phyloP scores from a whole-genome alignment of 2,888 invertebrate genomes.

The Spodoptera littoralis region DNA sequence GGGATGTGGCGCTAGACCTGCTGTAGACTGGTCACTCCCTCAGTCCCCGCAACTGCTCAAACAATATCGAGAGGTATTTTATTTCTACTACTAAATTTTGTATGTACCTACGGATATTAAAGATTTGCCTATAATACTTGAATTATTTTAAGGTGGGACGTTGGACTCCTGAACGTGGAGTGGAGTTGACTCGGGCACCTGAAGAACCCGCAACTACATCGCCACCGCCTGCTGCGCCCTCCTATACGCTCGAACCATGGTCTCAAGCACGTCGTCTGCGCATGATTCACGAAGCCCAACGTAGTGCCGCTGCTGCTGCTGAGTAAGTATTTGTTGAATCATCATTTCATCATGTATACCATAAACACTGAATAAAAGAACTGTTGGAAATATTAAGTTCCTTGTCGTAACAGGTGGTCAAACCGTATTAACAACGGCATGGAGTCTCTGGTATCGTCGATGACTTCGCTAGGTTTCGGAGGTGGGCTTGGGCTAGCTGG shows the following conservation, averaged over 20 bases:
- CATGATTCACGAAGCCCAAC: slow-evolving; percentile 84
- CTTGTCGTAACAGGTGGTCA: slow-evolving; percentile 64
- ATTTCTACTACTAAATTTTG: background rate
- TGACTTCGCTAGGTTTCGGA: slow-evolving; percentile 66
- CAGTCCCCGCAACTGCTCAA: slow-evolving; percentile 82
- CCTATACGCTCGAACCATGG: slow-evolving; percentile 85
- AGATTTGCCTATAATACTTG: too few relatives aligned
- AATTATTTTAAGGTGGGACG: slow-evolving; percentile 73
- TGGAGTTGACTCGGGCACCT: slow-evolving; percentile 76
- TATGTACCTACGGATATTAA: too few relatives aligned
- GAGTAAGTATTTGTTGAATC: slow-evolving; percentile 59
- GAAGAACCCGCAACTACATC: slow-evolving; percentile 69
- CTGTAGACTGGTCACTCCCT: slow-evolving; percentile 85
- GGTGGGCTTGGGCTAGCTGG: slow-evolving; percentile 57
- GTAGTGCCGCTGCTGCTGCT: slow-evolving; percentile 68
- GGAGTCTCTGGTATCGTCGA: slow-evolving; percentile 70
- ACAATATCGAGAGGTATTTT: slow-evolving; percentile 82
- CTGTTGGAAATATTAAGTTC: background rate
- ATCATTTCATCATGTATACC: background rate
- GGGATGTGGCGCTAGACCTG: slow-evolving; percentile 83
- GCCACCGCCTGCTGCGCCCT: slow-evolving; percentile 68
- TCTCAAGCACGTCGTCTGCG: slow-evolving; percentile 83
- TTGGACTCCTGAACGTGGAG: slow-evolving; percentile 81
- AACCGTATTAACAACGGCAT: slow-evolving; percentile 64
- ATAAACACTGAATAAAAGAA: background rate